Conservation (phyloP, 1,140 invertebrate species). For the Saxidomus purpurata region DNA sequence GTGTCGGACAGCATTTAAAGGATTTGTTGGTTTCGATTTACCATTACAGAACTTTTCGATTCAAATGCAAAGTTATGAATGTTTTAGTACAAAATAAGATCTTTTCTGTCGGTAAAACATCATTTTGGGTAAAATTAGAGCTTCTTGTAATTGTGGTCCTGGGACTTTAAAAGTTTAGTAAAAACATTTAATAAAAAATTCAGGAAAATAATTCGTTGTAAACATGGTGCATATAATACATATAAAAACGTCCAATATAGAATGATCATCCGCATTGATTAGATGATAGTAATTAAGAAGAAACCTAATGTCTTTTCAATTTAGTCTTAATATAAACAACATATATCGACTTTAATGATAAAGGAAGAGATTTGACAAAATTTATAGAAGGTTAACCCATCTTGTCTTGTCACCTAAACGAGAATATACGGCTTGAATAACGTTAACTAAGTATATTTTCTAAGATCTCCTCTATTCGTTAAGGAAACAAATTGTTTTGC, state of each 20-base stretch:
- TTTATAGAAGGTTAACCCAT: constrained; percentile 1
- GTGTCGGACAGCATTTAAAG: no score
- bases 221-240: no score
- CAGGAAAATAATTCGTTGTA: no score
- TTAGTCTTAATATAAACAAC: not conserved
- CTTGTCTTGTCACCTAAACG: not conserved
- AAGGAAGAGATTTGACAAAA: not conserved
- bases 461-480: constrained; percentile 60
- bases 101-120: no score
- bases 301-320: not conserved
- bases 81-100: no score
- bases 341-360: not conserved
- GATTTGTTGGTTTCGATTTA: no score
- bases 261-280: not conserved
- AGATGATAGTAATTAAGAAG: not conserved
- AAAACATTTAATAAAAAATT: no score
- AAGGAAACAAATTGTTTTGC: constrained; percentile 67
- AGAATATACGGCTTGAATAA: constrained; percentile 18
- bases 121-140: no score
- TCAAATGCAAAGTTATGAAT: no score
- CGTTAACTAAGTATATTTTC: constrained; percentile 55
- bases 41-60: no score
- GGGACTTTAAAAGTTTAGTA: no score
- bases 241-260: not conserved
- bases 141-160: no score